Base-by-base conservation (phyloP, 2,113 vertebrate species). In the Silurus glanis region DNA sequence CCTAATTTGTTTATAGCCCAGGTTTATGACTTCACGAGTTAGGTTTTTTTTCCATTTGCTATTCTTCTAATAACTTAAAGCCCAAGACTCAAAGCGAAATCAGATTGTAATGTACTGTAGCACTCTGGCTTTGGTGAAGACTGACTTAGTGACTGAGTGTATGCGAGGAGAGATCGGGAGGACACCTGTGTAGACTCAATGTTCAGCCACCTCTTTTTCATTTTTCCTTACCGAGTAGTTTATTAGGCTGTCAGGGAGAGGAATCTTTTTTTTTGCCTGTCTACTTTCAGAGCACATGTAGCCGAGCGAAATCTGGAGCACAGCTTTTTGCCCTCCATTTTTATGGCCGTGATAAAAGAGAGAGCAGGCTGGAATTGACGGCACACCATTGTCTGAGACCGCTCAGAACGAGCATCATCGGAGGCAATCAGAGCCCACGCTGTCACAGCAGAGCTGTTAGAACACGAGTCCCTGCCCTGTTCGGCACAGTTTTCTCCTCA, bases 321-420 rank as follows among this genome's bases (percentile, higher is more conserved):
- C 72, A 86, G n/a, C 76, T 90, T 49, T 37, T 81, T 74, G 87
- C 62, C 81, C 81, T 83, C 67, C 62, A 84, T 86, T 88, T 84
- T 88, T 88, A 84, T 84, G 76, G 62, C 78, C 28, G 72, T 86
- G 88, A 89, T 83, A 75, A 89, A 87, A 88, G 83, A 86, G 86
- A 84, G 76, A 58, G 79, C 59, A 55, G 51, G 79, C 37, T 64
- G 28, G 61, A 80, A 78, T 78, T 87, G 87, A 78, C 49, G 55
- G 49, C 62, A 53, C 78, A 51, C 66, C 83, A 80, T 86, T 86
- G 81, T 88, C 83, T 61, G 37, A 16, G 49, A 83, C 83, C 55
- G 71, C 78, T 86, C 56, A 19, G 59, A 80, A 82, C 78, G 49
- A 62, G 66, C 76, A 69, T 58, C 80, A 79, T 80, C 49, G 76